Evolutionary conservation across 2,113 vertebrate genomes (phyloP).

Genomic region (Tautogolabrus adspersus): DNA sequence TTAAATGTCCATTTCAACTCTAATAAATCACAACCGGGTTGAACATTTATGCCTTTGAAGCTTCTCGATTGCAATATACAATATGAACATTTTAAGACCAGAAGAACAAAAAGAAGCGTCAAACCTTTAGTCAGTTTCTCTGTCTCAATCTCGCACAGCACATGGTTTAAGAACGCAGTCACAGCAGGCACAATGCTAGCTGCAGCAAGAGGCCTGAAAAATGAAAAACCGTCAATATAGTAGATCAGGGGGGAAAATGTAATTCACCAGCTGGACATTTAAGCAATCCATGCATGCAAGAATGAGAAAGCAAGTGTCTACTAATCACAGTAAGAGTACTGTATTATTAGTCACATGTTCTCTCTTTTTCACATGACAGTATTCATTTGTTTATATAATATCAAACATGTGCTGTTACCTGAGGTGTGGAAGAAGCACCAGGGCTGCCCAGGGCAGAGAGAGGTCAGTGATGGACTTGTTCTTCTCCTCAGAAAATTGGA

Average conservation of each 20-base stretch:
- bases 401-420: conserved; percentile 80
- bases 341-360: too few relatives aligned
- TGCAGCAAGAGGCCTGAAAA: conserved; percentile 86
- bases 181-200: conserved; percentile 79
- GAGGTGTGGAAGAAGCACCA: conserved; percentile 93
- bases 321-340: too few relatives aligned
- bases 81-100: neutral
- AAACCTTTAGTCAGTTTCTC: conserved; percentile 88
- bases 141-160: conserved; percentile 84
- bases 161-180: conserved; percentile 81
- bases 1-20: too few relatives aligned
- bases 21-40: too few relatives aligned
- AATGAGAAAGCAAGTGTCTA: neutral
- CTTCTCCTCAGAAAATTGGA: conserved; percentile 76
- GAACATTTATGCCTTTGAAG: too few relatives aligned
- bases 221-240: neutral
- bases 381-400: neutral
- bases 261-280: neutral
- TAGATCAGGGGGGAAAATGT: neutral
- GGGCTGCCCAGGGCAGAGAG: conserved; percentile 89
- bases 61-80: too few relatives aligned
- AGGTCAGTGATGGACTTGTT: conserved; percentile 79
- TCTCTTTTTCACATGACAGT: too few relatives aligned
- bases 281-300: neutral
- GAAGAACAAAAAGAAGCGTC: neutral